Evolutionary conservation across 2,113 vertebrate genomes (phyloP).

Genomic region (Sturnus vulgaris): DNA sequence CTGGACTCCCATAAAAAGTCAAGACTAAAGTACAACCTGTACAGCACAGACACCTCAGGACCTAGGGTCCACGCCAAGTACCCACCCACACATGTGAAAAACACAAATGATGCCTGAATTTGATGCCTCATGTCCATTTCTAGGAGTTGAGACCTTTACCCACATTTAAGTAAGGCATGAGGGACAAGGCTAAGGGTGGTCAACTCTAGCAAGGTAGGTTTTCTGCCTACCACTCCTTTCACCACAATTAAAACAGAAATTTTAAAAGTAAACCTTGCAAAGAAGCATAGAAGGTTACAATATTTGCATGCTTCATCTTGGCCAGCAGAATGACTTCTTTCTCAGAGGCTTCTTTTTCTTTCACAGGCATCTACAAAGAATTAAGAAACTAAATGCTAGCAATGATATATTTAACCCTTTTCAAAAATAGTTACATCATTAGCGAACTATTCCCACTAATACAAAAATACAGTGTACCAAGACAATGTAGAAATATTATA

Average conservation of each 20-base stretch:
- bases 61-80: background rate
- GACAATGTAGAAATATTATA: background rate
- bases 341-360: conserved; percentile 81
- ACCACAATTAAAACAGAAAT: background rate
- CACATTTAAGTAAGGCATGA: background rate
- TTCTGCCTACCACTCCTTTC: background rate
- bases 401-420: background rate
- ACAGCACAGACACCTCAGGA: background rate
- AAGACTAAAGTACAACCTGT: background rate
- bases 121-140: background rate
- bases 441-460: background rate
- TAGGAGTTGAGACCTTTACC: background rate
- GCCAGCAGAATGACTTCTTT: conserved; percentile 87
- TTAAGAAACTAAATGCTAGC: background rate
- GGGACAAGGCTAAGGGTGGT: background rate
- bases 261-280: conserved; percentile 78
- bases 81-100: background rate
- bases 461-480: background rate
- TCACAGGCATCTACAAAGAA: conserved; percentile 77
- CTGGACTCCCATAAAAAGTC: background rate
- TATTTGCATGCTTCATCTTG: conserved; percentile 90
- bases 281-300: conserved; percentile 83
- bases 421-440: background rate
- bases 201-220: background rate
- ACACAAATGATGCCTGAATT: background rate